These are phyloP conservation scores for Saccostrea glomerata DNA, from an alignment of 1,140 invertebrate species.

Conservation along the genomic window DNA sequence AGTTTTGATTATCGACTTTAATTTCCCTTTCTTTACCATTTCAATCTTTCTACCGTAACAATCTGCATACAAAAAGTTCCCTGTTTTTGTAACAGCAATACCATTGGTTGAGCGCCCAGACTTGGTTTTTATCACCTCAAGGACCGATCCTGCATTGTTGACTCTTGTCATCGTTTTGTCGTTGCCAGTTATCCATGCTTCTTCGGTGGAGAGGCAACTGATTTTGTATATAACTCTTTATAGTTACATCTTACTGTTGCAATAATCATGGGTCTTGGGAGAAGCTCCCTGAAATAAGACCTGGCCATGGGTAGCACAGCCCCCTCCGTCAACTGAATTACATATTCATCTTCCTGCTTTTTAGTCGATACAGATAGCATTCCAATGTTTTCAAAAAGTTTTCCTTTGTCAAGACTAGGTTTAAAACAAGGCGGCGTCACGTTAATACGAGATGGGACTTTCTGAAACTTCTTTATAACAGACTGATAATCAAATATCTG, in stretches of 20 bases:
- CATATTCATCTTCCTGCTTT: background rate
- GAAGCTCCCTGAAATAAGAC: background rate
- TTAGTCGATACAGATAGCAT: background rate
- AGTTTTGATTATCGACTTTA: background rate
- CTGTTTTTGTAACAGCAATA: background rate
- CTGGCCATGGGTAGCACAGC: background rate
- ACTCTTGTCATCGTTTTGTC: slow-evolving; percentile 7
- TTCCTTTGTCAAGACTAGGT: background rate
- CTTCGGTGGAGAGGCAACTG: background rate
- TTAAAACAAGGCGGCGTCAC: background rate
- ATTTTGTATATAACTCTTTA: background rate
- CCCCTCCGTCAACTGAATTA: background rate
- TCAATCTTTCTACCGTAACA: background rate
- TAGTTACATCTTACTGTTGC: background rate
- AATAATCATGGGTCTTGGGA: background rate
- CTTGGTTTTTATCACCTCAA: background rate
- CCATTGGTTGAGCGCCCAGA: background rate
- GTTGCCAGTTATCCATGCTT: background rate
- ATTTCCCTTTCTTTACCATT: background rate
- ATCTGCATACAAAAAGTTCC: background rate
- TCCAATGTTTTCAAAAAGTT: background rate
- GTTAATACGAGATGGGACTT: background rate
- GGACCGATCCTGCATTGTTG: background rate
- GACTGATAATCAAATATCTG: background rate
- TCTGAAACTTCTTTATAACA: background rate